These are phyloP conservation scores for Procavia capensis DNA, from an alignment of 2,113 vertebrate genomes.

Conservation along the genomic window DNA sequence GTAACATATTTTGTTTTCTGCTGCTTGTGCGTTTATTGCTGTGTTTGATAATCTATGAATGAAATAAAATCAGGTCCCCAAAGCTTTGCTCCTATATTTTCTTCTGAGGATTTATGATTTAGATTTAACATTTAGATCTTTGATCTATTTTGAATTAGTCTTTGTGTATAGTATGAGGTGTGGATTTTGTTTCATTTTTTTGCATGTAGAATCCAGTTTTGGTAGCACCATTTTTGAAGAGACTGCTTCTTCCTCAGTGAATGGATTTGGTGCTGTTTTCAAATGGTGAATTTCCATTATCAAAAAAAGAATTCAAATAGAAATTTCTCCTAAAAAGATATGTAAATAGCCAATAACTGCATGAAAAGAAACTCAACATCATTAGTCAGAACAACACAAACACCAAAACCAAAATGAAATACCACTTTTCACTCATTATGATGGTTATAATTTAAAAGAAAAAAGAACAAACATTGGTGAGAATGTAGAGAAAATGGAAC, in stretches of 20 bases:
- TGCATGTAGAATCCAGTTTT: no score
- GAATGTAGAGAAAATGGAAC: no score
- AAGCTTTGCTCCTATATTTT: neutral
- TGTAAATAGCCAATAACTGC: neutral
- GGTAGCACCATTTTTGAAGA: no score
- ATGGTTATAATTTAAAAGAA: neutral
- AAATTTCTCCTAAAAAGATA: neutral
- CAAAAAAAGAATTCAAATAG: neutral
- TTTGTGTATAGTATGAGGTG: neutral
- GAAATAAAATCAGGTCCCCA: neutral
- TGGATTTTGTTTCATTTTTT: no score
- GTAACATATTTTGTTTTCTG: neutral
- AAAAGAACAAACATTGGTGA: no score
- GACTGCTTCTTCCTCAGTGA: no score
- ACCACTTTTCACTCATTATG: neutral
- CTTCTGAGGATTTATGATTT: neutral
- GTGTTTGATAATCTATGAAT: neutral
- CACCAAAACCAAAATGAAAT: neutral
- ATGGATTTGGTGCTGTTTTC: no score
- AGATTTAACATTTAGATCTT: neutral
- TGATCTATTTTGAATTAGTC: neutral
- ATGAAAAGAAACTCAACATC: no score
- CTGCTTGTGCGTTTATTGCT: neutral
- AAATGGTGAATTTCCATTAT: no score
- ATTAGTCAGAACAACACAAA: neutral